Conservation (phyloP, 2,113 vertebrate genomes). For the Silurus glanis region DNA sequence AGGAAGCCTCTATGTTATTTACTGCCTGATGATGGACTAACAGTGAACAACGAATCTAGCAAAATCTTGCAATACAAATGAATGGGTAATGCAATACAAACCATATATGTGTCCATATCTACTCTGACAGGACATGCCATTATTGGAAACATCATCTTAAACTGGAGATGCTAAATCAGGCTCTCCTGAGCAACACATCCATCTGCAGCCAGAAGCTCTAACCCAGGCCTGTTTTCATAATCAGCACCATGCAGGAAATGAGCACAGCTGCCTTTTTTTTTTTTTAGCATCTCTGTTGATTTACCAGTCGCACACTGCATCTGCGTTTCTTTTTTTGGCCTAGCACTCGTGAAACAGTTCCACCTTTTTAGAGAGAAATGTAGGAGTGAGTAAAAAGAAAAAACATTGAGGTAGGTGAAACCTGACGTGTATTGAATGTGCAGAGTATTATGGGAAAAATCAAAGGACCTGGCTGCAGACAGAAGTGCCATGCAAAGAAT, state of each 20-base stretch:
- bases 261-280: not conserved
- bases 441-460: not conserved
- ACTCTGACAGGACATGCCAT: not conserved
- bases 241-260: constrained; percentile 42
- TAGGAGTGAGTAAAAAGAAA: not conserved
- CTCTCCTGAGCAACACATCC: not conserved
- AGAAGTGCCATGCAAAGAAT: not conserved
- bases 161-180: constrained; percentile 7
- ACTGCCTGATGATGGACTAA: not conserved
- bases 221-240: constrained; percentile 48
- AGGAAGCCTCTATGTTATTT: not conserved
- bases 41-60: not conserved
- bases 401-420: constrained; percentile 14
- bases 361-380: not conserved
- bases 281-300: constrained; percentile 31
- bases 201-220: not conserved
- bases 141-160: not conserved
- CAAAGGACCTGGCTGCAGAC: not conserved
- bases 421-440: not conserved
- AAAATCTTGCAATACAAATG: no score
- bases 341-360: not conserved
- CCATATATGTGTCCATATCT: no score
- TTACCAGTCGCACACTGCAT: constrained; percentile 30
- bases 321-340: constrained; percentile 33
- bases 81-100: not conserved